Conservation (phyloP, 1,140 invertebrate genomes). For the Dendroctonus valens region DNA sequence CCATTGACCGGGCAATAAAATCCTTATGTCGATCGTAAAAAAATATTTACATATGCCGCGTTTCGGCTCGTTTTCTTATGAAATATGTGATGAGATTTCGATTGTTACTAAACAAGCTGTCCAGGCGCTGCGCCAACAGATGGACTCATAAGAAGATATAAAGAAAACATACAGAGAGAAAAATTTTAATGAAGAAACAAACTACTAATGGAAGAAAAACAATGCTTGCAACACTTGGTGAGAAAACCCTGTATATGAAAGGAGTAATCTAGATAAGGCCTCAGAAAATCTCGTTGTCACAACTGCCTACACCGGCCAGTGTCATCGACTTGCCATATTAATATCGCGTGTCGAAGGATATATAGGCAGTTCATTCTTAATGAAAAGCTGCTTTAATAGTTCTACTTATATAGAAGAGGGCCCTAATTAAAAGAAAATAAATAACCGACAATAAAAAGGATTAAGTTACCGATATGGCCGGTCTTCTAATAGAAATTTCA, state of each 20-base stretch:
- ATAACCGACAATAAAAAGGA: constrained; percentile 33
- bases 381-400: constrained; percentile 43
- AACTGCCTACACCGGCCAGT: constrained; percentile 45
- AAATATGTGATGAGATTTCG: too few species aligned
- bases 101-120: too few species aligned
- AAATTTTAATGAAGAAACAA: too few species aligned
- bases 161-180: too few species aligned
- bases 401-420: constrained; percentile 44
- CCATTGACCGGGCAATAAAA: constrained; percentile 25
- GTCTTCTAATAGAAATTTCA: constrained; percentile 30
- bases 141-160: too few species aligned
- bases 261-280: too few species aligned
- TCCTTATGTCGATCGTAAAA: constrained; percentile 13
- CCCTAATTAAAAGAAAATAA: constrained; percentile 41
- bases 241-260: too few species aligned
- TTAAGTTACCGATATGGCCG: constrained; percentile 20
- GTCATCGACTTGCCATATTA: constrained; percentile 49
- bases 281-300: constrained; percentile 46
- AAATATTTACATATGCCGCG: constrained; percentile 15
- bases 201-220: too few species aligned
- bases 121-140: too few species aligned
- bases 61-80: too few species aligned
- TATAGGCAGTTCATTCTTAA: constrained; percentile 43
- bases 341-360: constrained; percentile 45
- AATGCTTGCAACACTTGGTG: too few species aligned